Evolutionary conservation across 1,140 invertebrate genomes (phyloP).

Genomic region (Nylanderia fulva): DNA sequence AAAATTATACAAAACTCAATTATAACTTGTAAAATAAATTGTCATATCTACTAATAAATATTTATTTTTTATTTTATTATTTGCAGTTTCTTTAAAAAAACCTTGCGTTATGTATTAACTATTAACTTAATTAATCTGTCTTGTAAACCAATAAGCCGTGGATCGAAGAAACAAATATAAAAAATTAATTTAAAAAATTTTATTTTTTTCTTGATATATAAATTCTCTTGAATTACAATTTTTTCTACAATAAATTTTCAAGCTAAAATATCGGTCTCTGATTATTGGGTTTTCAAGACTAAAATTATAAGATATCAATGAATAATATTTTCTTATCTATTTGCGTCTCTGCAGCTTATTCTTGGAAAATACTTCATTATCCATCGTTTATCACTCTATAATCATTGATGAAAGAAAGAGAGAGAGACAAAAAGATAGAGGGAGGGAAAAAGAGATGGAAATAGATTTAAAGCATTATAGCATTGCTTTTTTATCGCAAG

Average conservation of each 20-base stretch:
- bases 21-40: not conserved
- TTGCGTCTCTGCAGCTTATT: constrained; percentile 25
- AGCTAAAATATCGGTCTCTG: not conserved
- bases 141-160: not conserved
- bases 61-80: not conserved
- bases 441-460: not conserved
- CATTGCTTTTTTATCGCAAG: not conserved
- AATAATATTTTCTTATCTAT: constrained; percentile 40
- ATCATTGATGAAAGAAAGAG: too few species aligned
- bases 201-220: not conserved
- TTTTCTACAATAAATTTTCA: not conserved
- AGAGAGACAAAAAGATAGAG: too few species aligned
- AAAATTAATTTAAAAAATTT: too few species aligned
- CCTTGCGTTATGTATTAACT: not conserved
- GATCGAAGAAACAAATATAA: not conserved
- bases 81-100: not conserved
- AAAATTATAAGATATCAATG: not conserved
- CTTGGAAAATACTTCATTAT: constrained; percentile 10
- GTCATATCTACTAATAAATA: not conserved
- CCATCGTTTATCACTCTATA: too few species aligned
- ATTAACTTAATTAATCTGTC: not conserved
- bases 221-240: not conserved
- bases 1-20: not conserved
- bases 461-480: not conserved
- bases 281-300: not conserved